Evolutionary conservation across 2,888 invertebrate genomes (phyloP), one percentile per base, ranked within the genome.

Genomic region (Drosophila antonietae): DNA sequence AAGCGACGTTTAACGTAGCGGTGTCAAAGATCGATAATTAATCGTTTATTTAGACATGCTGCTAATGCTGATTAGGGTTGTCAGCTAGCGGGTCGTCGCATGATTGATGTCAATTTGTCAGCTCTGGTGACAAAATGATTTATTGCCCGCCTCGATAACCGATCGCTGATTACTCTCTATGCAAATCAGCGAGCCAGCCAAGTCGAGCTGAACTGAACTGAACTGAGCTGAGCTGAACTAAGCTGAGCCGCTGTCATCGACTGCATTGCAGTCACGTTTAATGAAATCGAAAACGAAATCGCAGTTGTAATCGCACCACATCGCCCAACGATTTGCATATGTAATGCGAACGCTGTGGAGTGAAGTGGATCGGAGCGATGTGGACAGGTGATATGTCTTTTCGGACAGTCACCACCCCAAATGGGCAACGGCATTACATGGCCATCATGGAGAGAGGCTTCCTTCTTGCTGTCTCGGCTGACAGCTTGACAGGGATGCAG

Each of bases 71-170:
- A 79, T 77, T 77, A 66, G 65, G 57, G 57, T 20, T 73, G 75
- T 80, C 80, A 71, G 80, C 78, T 75, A 65, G 79, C 53, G 59
- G 55, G 31, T 62, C 63, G 67, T 72, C 63, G 78, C 78, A 78
- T 88, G 84, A 85, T 85, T 86, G 88, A 88, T 88, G 83, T 58
- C 75, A 85, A 84, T 86, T 81, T 78, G 86, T 83, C 86, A 73
- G 80, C 49, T 69, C 53, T 60, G 85, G 83, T 73, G 83, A 83
- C 83, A 88, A 83, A 88, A 87, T 86, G 87, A 85, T 85, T 86
- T 83, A 88, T 84, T 62, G 64, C 68, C 56, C 58, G 68, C 64
- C 53, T 57, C 74, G 88, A 80, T 81, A 70, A 53, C 67, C 81
- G 78, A 83, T 83, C 83, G 67, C 72, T 65, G 75, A 87, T 79